phyloP scores from a whole-genome alignment of 2,797 vertebrate species.

The Arrhamphus sclerolepis region DNA sequence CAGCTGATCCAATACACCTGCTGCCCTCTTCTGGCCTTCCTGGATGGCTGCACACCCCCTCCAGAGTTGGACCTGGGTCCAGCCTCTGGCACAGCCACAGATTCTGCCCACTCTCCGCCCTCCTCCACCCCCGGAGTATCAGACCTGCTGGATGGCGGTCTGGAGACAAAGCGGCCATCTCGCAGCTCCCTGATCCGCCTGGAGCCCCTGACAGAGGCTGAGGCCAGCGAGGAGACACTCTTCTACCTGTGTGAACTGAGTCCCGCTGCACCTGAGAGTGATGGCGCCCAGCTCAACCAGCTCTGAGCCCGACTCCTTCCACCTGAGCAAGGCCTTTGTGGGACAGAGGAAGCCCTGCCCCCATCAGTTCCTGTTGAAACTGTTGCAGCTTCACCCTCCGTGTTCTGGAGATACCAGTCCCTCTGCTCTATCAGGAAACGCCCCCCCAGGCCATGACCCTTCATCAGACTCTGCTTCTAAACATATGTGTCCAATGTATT shows the following conservation, averaged over 20 bases:
- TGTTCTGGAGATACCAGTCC: too few species aligned
- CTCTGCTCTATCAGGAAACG: too few species aligned
- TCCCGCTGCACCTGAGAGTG: constrained; percentile 76
- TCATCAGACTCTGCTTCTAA: too few species aligned
- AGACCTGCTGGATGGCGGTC: constrained; percentile 82
- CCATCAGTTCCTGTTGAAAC: too few species aligned
- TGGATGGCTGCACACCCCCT: constrained; percentile 85
- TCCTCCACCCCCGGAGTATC: constrained; percentile 39
- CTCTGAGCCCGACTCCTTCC: constrained; percentile 21
- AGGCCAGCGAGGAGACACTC: constrained; percentile 90
- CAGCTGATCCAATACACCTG: constrained; percentile 94
- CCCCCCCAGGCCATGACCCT: too few species aligned
- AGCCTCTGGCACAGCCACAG: neutral
- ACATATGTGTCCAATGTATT: too few species aligned
- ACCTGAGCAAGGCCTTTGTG: too few species aligned
- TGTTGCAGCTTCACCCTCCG: too few species aligned
- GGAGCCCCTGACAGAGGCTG: constrained; percentile 92
- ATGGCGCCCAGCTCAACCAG: constrained; percentile 80
- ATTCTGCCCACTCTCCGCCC: constrained; percentile 35
- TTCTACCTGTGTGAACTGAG: constrained; percentile 95
- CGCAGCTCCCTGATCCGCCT: constrained; percentile 92
- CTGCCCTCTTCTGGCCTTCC: constrained; percentile 90
- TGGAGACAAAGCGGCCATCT: constrained; percentile 69
- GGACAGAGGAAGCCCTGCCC: too few species aligned
- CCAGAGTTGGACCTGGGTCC: constrained; percentile 67